A percentile compares a stretch with the other conserved stretches of the same genome.
Evolutionary conservation across 2,113 vertebrate genomes (phyloP).

Genomic region (Odontophorus gujanensis): DNA sequence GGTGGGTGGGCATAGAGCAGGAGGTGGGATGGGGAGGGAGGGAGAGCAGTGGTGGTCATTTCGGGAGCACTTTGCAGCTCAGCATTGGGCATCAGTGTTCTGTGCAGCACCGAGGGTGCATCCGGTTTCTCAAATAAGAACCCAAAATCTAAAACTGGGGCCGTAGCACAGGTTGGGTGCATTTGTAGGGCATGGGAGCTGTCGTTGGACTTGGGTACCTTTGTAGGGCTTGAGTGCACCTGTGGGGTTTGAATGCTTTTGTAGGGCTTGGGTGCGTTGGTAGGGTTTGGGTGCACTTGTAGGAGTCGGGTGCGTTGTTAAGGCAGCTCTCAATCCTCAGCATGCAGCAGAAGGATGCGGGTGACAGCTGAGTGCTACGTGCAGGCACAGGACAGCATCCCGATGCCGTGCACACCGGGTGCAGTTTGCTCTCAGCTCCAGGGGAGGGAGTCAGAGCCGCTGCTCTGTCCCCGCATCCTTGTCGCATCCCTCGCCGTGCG

Average conservation of each 20-base stretch:
- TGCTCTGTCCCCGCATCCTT: neutral
- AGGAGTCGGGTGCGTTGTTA: neutral
- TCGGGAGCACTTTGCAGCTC: neutral
- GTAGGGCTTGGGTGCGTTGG: no score
- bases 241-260: neutral
- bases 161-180: no score
- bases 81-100: accelerated
- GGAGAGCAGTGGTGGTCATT: no score
- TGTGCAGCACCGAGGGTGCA: no score
- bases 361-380: neutral
- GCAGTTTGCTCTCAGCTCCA: conserved; percentile 61
- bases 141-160: neutral
- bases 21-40: neutral
- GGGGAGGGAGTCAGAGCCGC: conserved; percentile 68
- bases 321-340: accelerated
- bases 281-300: no score
- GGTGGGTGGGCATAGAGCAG: neutral
- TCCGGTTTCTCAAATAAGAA: neutral
- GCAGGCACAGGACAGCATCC: neutral
- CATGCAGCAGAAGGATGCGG: neutral
- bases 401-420: neutral
- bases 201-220: no score
- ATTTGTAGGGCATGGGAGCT: accelerated
- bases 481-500: neutral
- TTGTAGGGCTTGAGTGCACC: neutral